These are phyloP conservation scores for Phocides pigmalion DNA, from an alignment of 1,140 invertebrate species.

Conservation along the genomic window DNA sequence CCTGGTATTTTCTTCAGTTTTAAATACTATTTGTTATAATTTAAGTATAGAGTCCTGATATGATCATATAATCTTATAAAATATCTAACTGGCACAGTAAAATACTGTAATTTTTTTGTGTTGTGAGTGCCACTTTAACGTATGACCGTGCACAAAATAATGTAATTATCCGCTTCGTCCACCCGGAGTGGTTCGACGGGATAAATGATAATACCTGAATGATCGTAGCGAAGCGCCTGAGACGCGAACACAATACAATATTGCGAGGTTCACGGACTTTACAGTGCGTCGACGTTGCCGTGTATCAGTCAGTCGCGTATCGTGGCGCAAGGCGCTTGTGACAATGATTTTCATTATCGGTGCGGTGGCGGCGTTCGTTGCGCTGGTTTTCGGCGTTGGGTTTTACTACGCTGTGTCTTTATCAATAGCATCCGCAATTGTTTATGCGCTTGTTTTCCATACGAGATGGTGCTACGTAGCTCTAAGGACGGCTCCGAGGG, in stretches of 20 bases:
- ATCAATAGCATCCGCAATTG: constrained; percentile 47
- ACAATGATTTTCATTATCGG: constrained; percentile 52
- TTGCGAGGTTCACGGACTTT: constrained; percentile 12
- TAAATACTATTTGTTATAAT: no score
- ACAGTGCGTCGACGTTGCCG: constrained; percentile 45
- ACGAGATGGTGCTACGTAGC: constrained; percentile 89
- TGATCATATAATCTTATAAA: no score
- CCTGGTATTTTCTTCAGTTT: no score
- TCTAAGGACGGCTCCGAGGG: constrained; percentile 87
- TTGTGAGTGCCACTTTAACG: background rate
- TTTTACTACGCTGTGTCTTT: constrained; percentile 56
- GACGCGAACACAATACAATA: background rate
- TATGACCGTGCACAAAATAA: background rate
- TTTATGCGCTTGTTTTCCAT: constrained; percentile 61
- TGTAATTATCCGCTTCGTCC: background rate
- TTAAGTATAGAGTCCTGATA: no score
- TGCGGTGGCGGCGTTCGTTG: constrained; percentile 50
- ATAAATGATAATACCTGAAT: background rate
- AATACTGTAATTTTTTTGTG: no score
- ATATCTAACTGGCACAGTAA: no score
- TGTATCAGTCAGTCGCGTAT: constrained; percentile 64
- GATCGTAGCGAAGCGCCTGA: constrained; percentile 10
- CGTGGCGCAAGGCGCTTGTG: constrained; percentile 64
- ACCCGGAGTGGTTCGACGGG: background rate
- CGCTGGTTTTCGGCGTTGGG: constrained; percentile 55